Evolutionary conservation across 2,888 invertebrate species (phyloP), one percentile per base, ranked within the genome.

Genomic region (Cyclophora punctaria): DNA sequence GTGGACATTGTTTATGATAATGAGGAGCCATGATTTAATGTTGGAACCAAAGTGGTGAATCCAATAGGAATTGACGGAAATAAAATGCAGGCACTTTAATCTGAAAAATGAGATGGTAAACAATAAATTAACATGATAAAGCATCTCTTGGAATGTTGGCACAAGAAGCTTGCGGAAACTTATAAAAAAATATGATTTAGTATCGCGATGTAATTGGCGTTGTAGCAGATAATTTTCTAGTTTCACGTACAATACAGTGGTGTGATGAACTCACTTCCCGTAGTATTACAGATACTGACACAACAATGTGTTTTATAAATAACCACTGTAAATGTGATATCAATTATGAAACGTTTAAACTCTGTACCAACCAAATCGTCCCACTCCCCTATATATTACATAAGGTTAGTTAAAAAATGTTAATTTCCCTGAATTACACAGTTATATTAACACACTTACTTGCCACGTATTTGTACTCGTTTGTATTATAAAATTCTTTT

Each of bases 191-290:
- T 37, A 37, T 37, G 37, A 37, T 37, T 5, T 20, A 20, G 20
- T 37, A 37, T 37, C 1, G 4, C 37, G 37, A 5, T 37, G 37
- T 5, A 37, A 5, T 37, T 37, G 4, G 37, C 37, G 5, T 5
- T 37, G 37, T 4, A 37, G 37, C 37, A 5, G 5, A 37, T 37
- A 44, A 4, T n/a, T 60, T 62, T 56, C 52, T 68, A 70, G 58
- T 46, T 71, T 58, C 57, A 54, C 58, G 72, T 62, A 56, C 53
- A 53, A 62, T 64, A 70, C 66, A 68, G 69, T 63, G 64, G 70
- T 67, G 57, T 69, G 73, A 73, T 78, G 73, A 77, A 77, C 75
- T 69, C 69, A 61, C 69, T 75, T 78, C 80, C 80, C 75, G 56
- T 58, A 56, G 53, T 54, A 55, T 51, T 54, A 53, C 49, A 57